These are phyloP conservation scores for Xestia sexstrigata DNA, from an alignment of 2,888 invertebrate species.

Conservation along the genomic window DNA sequence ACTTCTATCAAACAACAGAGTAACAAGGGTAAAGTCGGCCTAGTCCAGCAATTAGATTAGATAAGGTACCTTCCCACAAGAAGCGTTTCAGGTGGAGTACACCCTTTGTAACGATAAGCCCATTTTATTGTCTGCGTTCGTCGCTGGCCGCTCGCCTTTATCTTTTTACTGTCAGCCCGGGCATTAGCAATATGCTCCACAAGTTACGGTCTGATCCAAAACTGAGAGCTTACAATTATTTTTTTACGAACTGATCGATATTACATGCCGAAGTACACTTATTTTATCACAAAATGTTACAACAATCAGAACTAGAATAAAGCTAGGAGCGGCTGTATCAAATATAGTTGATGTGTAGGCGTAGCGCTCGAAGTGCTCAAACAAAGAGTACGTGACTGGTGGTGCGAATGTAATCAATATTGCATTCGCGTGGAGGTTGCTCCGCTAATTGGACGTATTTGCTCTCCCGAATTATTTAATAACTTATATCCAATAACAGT, in stretches of 20 bases:
- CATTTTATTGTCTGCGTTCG: conserved; percentile 83
- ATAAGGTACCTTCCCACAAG: conserved; percentile 66
- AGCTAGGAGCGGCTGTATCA: conserved; percentile 31
- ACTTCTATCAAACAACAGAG: conserved; percentile 22
- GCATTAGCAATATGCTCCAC: conserved; percentile 83
- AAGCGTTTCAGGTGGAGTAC: conserved; percentile 74
- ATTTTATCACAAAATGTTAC: conserved; percentile 5
- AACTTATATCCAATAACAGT: conserved; percentile 40
- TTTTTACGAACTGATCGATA: conserved; percentile 68
- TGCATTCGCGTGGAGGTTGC: conserved; percentile 54
- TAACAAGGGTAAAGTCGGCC: conserved; percentile 31
- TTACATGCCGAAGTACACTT: conserved; percentile 36
- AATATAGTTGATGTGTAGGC: conserved; percentile 43
- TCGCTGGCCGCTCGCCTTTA: conserved; percentile 79
- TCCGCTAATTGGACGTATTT: conserved; percentile 60
- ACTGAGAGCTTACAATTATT: conserved; percentile 72
- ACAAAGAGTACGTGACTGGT: conserved; percentile 61
- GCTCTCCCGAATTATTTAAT: conserved; percentile 41
- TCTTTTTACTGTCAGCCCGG: conserved; percentile 83
- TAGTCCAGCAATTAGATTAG: conserved; percentile 71
- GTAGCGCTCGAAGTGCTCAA: conserved; percentile 46
- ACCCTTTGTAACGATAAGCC: conserved; percentile 82
- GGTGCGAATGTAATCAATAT: conserved; percentile 63
- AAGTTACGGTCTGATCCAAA: conserved; percentile 78
- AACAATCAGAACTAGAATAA: conserved; percentile 16